These are phyloP conservation scores for Aphelenchoides bicaudatus DNA, from an alignment of 2,888 invertebrate species.

Conservation along the genomic window DNA sequence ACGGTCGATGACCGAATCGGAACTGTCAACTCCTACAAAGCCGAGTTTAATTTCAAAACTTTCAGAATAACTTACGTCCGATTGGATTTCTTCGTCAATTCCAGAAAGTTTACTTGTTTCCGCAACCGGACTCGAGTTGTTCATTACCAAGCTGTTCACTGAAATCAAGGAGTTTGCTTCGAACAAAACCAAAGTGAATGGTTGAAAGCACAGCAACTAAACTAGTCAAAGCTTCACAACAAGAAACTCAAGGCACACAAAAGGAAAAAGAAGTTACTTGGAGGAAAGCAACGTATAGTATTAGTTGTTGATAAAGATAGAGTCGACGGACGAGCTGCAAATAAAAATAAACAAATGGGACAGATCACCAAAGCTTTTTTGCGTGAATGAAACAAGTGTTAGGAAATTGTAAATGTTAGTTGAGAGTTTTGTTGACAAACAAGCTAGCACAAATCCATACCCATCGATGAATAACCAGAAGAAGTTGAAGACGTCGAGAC, in stretches of 20 bases:
- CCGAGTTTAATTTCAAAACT: not conserved
- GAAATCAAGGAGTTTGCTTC: constrained; percentile 22
- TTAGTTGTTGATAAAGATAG: constrained; percentile 9
- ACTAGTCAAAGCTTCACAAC: not conserved
- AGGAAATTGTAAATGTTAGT: constrained; percentile 12
- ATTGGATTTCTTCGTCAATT: constrained; percentile 37
- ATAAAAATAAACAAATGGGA: too few relatives aligned
- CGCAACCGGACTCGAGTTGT: constrained; percentile 28
- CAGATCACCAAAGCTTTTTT: constrained; percentile 5
- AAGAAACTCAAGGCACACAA: not conserved
- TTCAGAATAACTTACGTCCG: constrained; percentile 17
- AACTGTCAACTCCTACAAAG: constrained; percentile 5
- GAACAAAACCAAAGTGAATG: constrained; percentile 1
- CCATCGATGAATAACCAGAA: constrained; percentile 41
- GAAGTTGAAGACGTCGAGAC: constrained; percentile 33
- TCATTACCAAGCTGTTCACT: constrained; percentile 38
- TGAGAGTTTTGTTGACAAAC: constrained; percentile 12
- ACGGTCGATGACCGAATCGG: constrained; percentile 49
- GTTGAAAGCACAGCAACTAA: constrained; percentile 8
- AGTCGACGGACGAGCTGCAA: too few relatives aligned
- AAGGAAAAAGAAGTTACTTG: not conserved
- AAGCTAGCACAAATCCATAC: constrained; percentile 23
- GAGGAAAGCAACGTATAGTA: not conserved
- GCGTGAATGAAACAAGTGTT: constrained; percentile 11
- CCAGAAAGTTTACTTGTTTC: constrained; percentile 32